Conservation (phyloP, 2,888 invertebrate species). For the Chrysopilus asiliformis region DNA sequence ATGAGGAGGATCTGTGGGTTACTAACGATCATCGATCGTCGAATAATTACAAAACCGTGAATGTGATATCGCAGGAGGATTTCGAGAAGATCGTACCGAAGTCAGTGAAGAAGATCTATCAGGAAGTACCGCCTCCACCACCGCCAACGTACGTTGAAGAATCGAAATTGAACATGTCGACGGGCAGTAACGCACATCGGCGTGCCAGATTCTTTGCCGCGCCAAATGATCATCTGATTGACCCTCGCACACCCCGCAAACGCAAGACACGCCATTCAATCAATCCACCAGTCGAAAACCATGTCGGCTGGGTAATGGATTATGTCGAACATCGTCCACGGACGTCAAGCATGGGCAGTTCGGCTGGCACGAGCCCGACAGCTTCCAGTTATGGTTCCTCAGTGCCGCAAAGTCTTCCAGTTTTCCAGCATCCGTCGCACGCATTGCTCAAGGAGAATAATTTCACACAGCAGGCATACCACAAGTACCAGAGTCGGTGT, state of each 20-base stretch:
- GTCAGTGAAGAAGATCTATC: constrained; percentile 51
- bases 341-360: constrained; percentile 69
- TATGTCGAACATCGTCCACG: constrained; percentile 68
- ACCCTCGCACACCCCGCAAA: constrained; percentile 61
- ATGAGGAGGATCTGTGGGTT: constrained; percentile 89
- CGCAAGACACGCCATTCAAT: constrained; percentile 83
- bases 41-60: constrained; percentile 69
- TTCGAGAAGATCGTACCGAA: constrained; percentile 66
- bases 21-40: constrained; percentile 39
- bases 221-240: constrained; percentile 56
- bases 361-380: constrained; percentile 62
- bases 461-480: constrained; percentile 95
- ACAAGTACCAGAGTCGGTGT: constrained; percentile 89
- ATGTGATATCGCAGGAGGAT: constrained; percentile 74
- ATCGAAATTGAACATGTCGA: constrained; percentile 11
- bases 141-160: constrained; percentile 40
- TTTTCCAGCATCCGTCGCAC: constrained; percentile 94
- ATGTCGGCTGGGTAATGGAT: constrained; percentile 97
- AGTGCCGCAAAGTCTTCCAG: constrained; percentile 68
- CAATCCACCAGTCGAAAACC: constrained; percentile 88
- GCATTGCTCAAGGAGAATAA: constrained; percentile 88
- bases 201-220: constrained; percentile 89
- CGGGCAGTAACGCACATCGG: constrained; percentile 21
- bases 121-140: constrained; percentile 72
- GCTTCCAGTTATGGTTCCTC: constrained; percentile 66